These are phyloP conservation scores for Hetaerina titia DNA, from an alignment of 2,888 invertebrate genomes.

Conservation along the genomic window DNA sequence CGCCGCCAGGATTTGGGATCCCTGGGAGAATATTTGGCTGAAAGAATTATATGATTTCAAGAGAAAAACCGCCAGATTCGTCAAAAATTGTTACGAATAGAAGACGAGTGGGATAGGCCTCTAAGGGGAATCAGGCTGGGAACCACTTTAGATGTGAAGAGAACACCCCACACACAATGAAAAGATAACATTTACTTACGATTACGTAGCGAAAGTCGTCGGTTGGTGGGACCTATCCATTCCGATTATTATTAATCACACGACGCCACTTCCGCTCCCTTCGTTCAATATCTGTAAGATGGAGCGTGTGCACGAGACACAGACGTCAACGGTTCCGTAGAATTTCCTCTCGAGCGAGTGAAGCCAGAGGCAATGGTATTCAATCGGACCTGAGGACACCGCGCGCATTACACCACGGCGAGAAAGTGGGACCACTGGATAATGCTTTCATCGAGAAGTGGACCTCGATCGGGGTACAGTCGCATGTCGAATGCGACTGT, in stretches of 20 bases:
- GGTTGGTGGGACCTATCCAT: not conserved
- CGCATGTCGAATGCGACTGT: not conserved
- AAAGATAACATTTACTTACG: not conserved
- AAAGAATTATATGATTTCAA: too few species aligned
- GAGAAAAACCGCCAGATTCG: too few species aligned
- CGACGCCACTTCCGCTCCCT: not conserved
- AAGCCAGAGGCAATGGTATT: not conserved
- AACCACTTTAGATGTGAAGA: too few species aligned
- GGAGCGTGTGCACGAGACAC: too few species aligned
- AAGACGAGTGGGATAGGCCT: too few species aligned
- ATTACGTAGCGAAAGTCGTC: not conserved
- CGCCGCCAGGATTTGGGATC: too few species aligned
- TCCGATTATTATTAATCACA: not conserved
- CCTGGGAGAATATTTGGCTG: too few species aligned
- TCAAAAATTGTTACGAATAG: too few species aligned
- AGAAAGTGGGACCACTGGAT: not conserved
- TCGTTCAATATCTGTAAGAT: not conserved
- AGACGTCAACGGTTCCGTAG: not conserved
- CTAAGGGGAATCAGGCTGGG: too few species aligned
- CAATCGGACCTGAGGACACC: not conserved
- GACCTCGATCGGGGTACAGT: too few species aligned
- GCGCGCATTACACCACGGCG: not conserved
- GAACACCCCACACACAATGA: not conserved
- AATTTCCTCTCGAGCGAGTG: not conserved
- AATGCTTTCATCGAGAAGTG: constrained; percentile 17